These are phyloP conservation scores for Jacana jacana DNA, from an alignment of 2,113 vertebrate species.

Conservation along the genomic window DNA sequence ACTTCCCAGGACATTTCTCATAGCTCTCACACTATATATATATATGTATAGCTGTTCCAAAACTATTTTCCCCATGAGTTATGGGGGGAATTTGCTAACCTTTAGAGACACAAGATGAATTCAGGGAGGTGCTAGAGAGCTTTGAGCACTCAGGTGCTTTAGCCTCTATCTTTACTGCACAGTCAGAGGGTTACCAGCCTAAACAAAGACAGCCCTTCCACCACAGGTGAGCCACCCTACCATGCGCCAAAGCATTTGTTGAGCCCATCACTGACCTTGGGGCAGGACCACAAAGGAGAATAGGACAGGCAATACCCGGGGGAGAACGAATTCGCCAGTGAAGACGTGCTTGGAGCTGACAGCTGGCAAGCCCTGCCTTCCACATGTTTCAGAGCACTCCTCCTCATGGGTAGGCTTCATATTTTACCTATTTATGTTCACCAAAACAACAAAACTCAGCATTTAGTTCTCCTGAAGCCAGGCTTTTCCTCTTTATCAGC, in stretches of 20 bases:
- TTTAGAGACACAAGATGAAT: neutral
- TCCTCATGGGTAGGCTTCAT: neutral
- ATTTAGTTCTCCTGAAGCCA: neutral
- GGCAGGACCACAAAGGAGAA: neutral
- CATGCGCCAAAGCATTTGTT: neutral
- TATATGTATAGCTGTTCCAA: neutral
- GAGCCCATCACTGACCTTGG: neutral
- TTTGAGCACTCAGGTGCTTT: neutral
- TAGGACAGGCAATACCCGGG: neutral
- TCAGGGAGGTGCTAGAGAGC: neutral
- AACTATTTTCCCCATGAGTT: neutral
- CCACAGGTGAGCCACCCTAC: neutral
- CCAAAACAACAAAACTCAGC: neutral
- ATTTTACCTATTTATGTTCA: neutral
- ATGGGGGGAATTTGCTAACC: neutral
- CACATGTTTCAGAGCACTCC: neutral
- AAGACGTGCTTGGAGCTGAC: neutral
- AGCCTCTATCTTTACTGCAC: neutral
- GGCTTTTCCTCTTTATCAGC: neutral
- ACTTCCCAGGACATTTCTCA: neutral
- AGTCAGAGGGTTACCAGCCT: neutral
- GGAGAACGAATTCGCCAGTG: neutral
- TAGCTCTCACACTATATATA: neutral
- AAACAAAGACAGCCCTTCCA: rapidly evolving
- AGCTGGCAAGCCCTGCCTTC: neutral